Percentiles rank a stretch among this genome's conserved stretches.
phyloP scores from a whole-genome alignment of 2,888 invertebrate species.

The Ophion ellenae region DNA sequence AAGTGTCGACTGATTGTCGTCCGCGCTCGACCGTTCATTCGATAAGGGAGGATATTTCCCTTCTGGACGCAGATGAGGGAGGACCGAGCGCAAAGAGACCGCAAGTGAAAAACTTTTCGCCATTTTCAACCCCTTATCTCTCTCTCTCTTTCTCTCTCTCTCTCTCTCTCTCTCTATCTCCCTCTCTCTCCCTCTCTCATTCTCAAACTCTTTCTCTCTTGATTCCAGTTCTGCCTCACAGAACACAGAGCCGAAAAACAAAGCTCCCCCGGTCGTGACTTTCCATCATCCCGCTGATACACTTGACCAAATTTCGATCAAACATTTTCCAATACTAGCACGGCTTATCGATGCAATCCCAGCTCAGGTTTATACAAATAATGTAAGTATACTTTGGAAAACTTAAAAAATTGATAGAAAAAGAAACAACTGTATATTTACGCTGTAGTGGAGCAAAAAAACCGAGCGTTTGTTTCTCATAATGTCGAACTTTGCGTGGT shows the following conservation, averaged over 20 bases:
- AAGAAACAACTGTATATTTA: too few species aligned
- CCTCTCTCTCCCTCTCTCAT: neutral
- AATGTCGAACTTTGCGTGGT: too few species aligned
- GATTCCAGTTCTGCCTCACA: neutral
- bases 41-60: conserved; percentile 76
- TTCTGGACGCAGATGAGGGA: neutral
- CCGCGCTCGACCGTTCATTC: conserved; percentile 79
- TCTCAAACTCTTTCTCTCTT: neutral
- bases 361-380: too few species aligned
- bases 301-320: neutral
- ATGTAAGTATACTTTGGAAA: too few species aligned
- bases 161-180: neutral
- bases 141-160: neutral
- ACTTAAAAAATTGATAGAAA: too few species aligned
- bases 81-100: neutral
- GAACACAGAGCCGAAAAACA: neutral
- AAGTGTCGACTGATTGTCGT: conserved; percentile 63
- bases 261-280: neutral
- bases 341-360: too few species aligned
- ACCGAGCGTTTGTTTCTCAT: too few species aligned
- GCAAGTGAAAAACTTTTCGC: neutral
- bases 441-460: too few species aligned
- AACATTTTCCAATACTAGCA: too few species aligned
- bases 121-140: neutral
- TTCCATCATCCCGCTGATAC: neutral